Percentiles rank a stretch among this genome's conserved stretches.
Evolutionary conservation across 2,797 vertebrate genomes (phyloP).

Genomic region (Atherinosoma microstoma): DNA sequence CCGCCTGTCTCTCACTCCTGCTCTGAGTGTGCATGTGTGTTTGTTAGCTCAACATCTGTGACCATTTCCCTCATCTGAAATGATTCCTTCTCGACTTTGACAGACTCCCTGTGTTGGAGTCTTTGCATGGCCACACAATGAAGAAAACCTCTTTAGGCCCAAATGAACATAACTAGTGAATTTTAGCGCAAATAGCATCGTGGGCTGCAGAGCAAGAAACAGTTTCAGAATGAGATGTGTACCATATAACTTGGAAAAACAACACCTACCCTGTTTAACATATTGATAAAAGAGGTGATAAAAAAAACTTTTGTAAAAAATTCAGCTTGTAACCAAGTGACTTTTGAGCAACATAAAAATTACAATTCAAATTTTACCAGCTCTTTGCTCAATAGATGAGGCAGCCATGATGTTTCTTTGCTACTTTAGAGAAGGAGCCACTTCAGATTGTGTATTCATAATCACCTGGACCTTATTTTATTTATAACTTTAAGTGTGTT

Average conservation of each 20-base stretch:
- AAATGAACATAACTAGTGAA: not conserved
- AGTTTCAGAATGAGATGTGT: slow-evolving; percentile 54
- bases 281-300: slow-evolving; percentile 16
- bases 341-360: not conserved
- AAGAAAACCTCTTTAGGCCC: not conserved
- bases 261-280: slow-evolving; percentile 23
- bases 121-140: not conserved
- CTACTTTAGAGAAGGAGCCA: slow-evolving; percentile 45
- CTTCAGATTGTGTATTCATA: slow-evolving; percentile 23
- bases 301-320: not conserved
- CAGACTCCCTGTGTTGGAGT: not conserved
- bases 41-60: not conserved
- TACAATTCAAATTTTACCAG: not conserved
- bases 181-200: slow-evolving; percentile 4
- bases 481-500: not conserved
- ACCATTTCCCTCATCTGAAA: slow-evolving; percentile 48
- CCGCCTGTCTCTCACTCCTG: slow-evolving; percentile 73
- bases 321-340: not conserved
- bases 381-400: not conserved
- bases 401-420: not conserved
- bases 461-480: slow-evolving; percentile 10
- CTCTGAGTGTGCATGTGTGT: slow-evolving; percentile 45
- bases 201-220: slow-evolving; percentile 40
- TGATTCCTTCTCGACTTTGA: slow-evolving; percentile 48
- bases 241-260: slow-evolving; percentile 26